Percentiles rank a stretch among this genome's conserved stretches.
phyloP scores from a whole-genome alignment of 2,888 invertebrate genomes.

The Thereva nobilitata region DNA sequence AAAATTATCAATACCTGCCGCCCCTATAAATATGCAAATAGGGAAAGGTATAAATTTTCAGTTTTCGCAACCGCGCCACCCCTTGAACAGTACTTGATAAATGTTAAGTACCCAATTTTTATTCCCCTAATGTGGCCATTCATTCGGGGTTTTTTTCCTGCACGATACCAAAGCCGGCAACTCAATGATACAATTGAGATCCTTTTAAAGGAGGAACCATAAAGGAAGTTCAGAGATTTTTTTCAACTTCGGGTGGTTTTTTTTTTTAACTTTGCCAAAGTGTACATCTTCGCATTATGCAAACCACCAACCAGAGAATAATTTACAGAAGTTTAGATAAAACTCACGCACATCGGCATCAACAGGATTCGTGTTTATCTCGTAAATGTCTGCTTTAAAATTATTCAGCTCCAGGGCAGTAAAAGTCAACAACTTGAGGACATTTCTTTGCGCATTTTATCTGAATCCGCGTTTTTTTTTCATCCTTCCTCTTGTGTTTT shows the following conservation, averaged over 20 bases:
- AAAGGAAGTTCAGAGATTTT: constrained; percentile 32
- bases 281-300: constrained; percentile 32
- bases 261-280: constrained; percentile 6
- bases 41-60: too few species aligned
- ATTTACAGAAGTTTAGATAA: constrained; percentile 36
- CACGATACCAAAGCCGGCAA: constrained; percentile 28
- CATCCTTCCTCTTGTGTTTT: not conserved
- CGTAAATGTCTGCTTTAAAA: constrained; percentile 15
- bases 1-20: too few species aligned
- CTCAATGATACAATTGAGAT: constrained; percentile 33
- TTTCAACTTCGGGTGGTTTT: too few species aligned
- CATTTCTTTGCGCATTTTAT: constrained; percentile 29
- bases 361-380: constrained; percentile 16
- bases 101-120: constrained; percentile 36
- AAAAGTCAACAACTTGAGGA: constrained; percentile 30
- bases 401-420: constrained; percentile 31
- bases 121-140: constrained; percentile 34
- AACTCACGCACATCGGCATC: constrained; percentile 32
- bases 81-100: constrained; percentile 25
- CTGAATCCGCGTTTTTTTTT: constrained; percentile 22
- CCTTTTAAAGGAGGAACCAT: constrained; percentile 22
- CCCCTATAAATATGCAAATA: too few species aligned
- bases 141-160: constrained; percentile 6
- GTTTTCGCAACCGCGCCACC: not conserved
- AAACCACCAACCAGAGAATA: constrained; percentile 36